Evolutionary conservation across 2,888 invertebrate species (phyloP), one percentile per base, ranked within the genome.

Genomic region (Lomographa bimaculata): DNA sequence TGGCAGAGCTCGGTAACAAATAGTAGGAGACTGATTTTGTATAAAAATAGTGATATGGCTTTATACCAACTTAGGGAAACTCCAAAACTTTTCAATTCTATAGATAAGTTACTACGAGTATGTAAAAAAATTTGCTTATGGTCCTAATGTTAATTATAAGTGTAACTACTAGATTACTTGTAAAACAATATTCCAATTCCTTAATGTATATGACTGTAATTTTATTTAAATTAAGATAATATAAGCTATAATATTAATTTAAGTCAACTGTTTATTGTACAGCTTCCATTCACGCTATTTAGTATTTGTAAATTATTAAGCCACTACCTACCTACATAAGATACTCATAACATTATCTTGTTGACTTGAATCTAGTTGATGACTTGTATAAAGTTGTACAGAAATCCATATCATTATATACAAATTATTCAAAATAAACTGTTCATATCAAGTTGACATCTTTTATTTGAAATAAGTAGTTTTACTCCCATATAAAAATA

Each of bases 1-100:
- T 56, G 69, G 64, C 70, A 71, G 68, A 71, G 72, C 68, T 75
- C 72, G 64, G 72, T 76, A 80, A 83, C 82, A 83, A 84, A 84
- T 82, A 80, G 83, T 84, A 83, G 84, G 86, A 87, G 87, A 87
- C 87, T 89, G 87, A 89, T 85, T 85, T 86, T 87, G 79, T 85
- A 82, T 79, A 75, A 73, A 71, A 64, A 71, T 78, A 78, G 80
- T 79, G 75, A 79, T 80, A 80, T 76, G 78, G 54, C 54, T 75
- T 77, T 77, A 66, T 76, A 83, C 79, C 81, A 75, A 72, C 66
- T 69, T 78, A 76, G 71, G 69, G 58, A 64, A 68, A 68, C 69
- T 70, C 67, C 74, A 61, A 50, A 62, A 46, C 48, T 46, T 44
- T 54, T 50, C 24, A 27, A 23, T 49, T 45, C 29, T 44, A 46